Conservation (phyloP, 2,113 vertebrate species). For the Chunga burmeisteri region DNA sequence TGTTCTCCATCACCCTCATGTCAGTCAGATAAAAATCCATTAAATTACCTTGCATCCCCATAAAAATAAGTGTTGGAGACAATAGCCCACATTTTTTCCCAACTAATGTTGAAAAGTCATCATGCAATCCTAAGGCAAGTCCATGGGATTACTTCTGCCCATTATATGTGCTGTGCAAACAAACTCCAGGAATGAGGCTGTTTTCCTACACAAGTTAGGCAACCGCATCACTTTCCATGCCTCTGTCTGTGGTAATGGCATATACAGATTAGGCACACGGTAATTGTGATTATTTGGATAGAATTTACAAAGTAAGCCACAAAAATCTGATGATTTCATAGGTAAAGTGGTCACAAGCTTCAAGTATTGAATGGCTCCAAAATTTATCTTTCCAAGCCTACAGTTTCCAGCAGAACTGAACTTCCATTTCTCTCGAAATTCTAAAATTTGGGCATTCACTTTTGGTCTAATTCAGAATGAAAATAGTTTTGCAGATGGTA, state of each 20-base stretch:
- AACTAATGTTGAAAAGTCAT: not conserved
- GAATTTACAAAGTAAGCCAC: not conserved
- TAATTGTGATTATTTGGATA: not conserved
- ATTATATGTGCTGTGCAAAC: fast-evolving
- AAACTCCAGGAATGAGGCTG: not conserved
- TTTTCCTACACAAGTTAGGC: not conserved
- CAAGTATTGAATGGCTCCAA: not conserved
- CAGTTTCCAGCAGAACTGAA: not conserved
- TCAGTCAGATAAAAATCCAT: not conserved
- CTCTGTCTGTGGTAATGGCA: not conserved
- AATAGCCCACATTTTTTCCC: not conserved
- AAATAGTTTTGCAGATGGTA: not conserved
- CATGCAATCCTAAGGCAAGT: not conserved
- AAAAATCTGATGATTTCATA: not conserved
- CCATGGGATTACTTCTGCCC: not conserved
- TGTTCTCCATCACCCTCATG: not conserved
- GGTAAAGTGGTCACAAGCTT: not conserved
- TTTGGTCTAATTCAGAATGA: not conserved
- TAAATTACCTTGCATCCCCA: not conserved
- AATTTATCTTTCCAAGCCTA: not conserved
- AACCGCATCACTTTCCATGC: not conserved
- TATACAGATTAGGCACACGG: not conserved
- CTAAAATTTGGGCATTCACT: not conserved
- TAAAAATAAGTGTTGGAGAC: not conserved
- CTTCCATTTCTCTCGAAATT: not conserved